Evolutionary conservation across 2,797 vertebrate species (phyloP).

Genomic region (Gadopsis marmoratus): DNA sequence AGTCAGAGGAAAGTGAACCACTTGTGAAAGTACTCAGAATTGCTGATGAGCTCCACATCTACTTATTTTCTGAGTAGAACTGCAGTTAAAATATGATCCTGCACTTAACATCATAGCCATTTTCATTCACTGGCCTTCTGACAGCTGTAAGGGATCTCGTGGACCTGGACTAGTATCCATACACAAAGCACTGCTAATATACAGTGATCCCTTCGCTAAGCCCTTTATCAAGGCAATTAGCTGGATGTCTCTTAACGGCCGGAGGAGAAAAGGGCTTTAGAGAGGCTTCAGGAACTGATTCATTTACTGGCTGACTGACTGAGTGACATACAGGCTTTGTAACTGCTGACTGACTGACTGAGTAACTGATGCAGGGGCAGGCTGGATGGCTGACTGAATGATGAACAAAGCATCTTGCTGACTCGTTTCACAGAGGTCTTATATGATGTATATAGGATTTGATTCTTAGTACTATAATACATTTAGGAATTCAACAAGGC

Average conservation of each 20-base stretch:
- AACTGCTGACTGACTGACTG: slow-evolving; percentile 36
- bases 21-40: background rate
- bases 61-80: slow-evolving; percentile 15
- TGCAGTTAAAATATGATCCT: slow-evolving; percentile 29
- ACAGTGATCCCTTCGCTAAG: slow-evolving; percentile 80
- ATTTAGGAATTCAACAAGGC: slow-evolving; percentile 22
- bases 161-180: slow-evolving; percentile 70
- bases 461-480: slow-evolving; percentile 3
- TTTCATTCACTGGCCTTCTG: slow-evolving; percentile 47
- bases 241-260: slow-evolving; percentile 74
- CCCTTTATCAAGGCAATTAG: slow-evolving; percentile 84
- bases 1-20: background rate
- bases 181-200: slow-evolving; percentile 78
- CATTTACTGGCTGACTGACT: slow-evolving; percentile 66
- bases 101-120: slow-evolving; percentile 23
- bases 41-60: slow-evolving; percentile 15
- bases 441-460: slow-evolving; percentile 18
- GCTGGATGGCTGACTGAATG: slow-evolving; percentile 2
- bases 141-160: slow-evolving; percentile 63
- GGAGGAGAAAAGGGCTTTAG: slow-evolving; percentile 72
- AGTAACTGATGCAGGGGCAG: slow-evolving; percentile 30
- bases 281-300: slow-evolving; percentile 65
- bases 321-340: slow-evolving; percentile 47
- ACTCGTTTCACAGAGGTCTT: slow-evolving; percentile 24
- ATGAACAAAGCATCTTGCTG: slow-evolving; percentile 35